Evolutionary conservation across 2,888 invertebrate genomes (phyloP).

Genomic region (Baccha elongata): DNA sequence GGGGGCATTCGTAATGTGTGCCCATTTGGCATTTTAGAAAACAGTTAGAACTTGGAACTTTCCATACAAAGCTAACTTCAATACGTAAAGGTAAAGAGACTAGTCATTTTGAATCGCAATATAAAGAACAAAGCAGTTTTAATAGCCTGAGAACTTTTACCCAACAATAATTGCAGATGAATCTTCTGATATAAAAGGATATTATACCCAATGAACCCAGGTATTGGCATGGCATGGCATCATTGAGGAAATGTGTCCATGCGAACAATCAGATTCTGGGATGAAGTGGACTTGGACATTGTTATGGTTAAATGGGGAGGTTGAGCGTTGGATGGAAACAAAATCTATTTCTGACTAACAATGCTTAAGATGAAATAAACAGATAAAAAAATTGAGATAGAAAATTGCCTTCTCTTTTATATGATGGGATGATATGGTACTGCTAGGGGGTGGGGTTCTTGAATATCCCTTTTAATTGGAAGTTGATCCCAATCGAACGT

Average conservation of each 20-base stretch:
- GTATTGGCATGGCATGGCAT: constrained; percentile 31
- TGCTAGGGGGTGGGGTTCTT: constrained; percentile 1
- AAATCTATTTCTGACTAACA: constrained; percentile 29
- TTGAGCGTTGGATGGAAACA: background rate
- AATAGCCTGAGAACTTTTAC: constrained; percentile 64
- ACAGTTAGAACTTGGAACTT: constrained; percentile 60
- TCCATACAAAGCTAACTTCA: constrained; percentile 6
- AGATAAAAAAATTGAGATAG: constrained; percentile 67
- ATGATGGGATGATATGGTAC: constrained; percentile 7
- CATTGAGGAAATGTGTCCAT: constrained; percentile 50
- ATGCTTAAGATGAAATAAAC: constrained; percentile 68
- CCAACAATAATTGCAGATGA: constrained; percentile 70
- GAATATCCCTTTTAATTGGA: constrained; percentile 73
- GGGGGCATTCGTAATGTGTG: constrained; percentile 22
- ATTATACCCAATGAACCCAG: constrained; percentile 16
- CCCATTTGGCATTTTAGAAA: constrained; percentile 48
- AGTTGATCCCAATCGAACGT: constrained; percentile 72
- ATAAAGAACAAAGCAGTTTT: constrained; percentile 47
- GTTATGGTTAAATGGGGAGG: background rate
- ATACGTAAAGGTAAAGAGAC: constrained; percentile 17
- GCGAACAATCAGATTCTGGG: constrained; percentile 55
- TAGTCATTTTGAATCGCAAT: constrained; percentile 37
- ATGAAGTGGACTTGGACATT: constrained; percentile 19
- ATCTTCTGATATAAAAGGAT: constrained; percentile 58
- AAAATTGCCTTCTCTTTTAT: constrained; percentile 62